A percentile compares a stretch with the other conserved stretches of the same genome.
Conservation (phyloP, 2,113 vertebrate genomes). For the Etia nguti region DNA sequence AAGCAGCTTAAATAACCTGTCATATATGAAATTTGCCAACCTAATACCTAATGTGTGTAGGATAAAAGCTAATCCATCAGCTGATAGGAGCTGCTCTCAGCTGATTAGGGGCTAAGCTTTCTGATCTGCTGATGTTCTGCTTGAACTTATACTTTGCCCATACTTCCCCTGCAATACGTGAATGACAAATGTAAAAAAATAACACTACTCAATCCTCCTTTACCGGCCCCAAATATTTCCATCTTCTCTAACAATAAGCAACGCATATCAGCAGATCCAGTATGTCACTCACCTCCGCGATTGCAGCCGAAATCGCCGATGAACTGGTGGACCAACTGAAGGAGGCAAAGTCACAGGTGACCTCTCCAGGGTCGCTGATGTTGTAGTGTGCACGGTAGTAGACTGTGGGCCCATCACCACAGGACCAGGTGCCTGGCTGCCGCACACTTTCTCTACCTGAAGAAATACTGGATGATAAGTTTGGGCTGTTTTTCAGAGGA, state of each 20-base stretch:
- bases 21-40: neutral
- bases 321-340: neutral
- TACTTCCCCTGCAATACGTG: neutral
- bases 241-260: neutral
- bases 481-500: neutral
- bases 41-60: neutral
- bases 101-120: neutral
- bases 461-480: neutral
- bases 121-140: neutral
- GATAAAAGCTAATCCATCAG: neutral
- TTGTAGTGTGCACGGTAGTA: neutral
- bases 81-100: neutral
- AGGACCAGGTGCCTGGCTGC: slow-evolving; percentile 54
- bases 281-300: slow-evolving; percentile 42
- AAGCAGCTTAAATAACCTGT: neutral
- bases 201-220: neutral
- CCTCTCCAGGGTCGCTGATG: neutral
- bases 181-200: neutral
- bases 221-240: neutral
- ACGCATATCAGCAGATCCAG: neutral
- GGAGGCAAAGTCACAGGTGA: neutral
- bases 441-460: slow-evolving; percentile 86
- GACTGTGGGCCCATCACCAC: neutral
- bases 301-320: neutral
- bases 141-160: neutral